phyloP scores from a whole-genome alignment of 2,113 vertebrate species.

The Toxotes chatareus region DNA sequence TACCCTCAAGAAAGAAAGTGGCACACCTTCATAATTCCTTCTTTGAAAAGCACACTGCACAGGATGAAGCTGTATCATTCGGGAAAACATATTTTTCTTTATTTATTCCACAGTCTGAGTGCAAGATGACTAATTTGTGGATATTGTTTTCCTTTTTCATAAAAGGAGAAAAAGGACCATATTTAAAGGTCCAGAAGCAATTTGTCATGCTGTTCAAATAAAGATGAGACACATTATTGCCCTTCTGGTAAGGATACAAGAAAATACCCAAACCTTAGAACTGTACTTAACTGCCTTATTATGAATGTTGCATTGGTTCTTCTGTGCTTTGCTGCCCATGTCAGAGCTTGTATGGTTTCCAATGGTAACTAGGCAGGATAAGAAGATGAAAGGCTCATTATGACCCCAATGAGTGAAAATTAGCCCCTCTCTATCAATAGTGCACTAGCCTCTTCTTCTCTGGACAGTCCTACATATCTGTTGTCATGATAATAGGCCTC shows the following conservation, averaged over 20 bases:
- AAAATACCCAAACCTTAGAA: slow-evolving; percentile 25
- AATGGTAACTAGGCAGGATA: slow-evolving; percentile 65
- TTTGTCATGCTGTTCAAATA: slow-evolving; percentile 32
- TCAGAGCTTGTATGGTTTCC: slow-evolving; percentile 68
- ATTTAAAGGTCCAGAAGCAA: slow-evolving; percentile 17
- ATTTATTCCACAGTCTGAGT: slow-evolving; percentile 24
- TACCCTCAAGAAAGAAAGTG: not conserved
- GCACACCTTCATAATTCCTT: not conserved
- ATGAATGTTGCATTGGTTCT: slow-evolving; percentile 40
- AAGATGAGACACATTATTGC: slow-evolving; percentile 27
- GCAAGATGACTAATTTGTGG: slow-evolving; percentile 25
- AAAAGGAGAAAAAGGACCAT: slow-evolving; percentile 8
- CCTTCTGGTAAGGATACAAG: slow-evolving; percentile 12
- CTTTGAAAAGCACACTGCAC: not conserved
- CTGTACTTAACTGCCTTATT: slow-evolving; percentile 43
- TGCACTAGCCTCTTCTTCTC: slow-evolving; percentile 58
- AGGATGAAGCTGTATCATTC: not conserved
- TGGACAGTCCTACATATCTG: slow-evolving; percentile 70
- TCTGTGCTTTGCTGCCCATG: slow-evolving; percentile 44
- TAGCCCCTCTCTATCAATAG: slow-evolving; percentile 65
- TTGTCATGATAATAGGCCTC: slow-evolving; percentile 66
- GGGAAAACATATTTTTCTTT: slow-evolving; percentile 6
- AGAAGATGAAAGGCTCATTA: slow-evolving; percentile 78
- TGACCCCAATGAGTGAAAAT: slow-evolving; percentile 76
- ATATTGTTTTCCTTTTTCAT: slow-evolving; percentile 28